Conservation (phyloP, 2,113 vertebrate genomes). For the Rhizomys pruinosus region DNA sequence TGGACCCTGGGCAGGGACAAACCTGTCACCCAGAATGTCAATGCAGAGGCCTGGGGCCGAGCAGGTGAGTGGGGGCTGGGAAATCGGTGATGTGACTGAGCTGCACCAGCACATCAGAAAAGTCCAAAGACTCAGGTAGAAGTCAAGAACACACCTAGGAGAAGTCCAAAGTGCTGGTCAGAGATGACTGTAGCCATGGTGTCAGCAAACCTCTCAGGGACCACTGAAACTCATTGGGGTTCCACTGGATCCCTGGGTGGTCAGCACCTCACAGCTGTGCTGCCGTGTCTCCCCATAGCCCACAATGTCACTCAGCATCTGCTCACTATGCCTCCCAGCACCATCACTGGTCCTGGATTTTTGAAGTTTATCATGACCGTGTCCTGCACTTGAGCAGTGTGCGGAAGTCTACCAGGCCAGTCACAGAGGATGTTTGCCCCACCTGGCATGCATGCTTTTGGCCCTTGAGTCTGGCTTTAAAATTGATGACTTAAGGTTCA, state of each 20-base stretch:
- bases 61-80: conserved; percentile 15
- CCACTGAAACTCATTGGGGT: background rate
- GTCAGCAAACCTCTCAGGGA: background rate
- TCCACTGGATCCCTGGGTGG: accelerated
- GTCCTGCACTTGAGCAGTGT: background rate
- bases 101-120: too few relatives aligned
- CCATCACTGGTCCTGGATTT: background rate
- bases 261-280: background rate
- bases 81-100: accelerated
- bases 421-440: too few relatives aligned
- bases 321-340: background rate
- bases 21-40: conserved; percentile 52
- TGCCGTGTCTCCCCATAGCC: accelerated
- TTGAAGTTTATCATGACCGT: background rate
- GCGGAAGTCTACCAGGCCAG: background rate
- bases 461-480: background rate
- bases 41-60: background rate
- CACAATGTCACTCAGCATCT: background rate
- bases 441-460: too few relatives aligned
- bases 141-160: background rate
- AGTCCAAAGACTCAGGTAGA: background rate
- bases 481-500: background rate
- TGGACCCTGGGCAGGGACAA: accelerated
- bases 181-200: too few relatives aligned
- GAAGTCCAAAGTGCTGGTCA: background rate